phyloP scores from a whole-genome alignment of 2,113 vertebrate species.

The Gavialis gangeticus region DNA sequence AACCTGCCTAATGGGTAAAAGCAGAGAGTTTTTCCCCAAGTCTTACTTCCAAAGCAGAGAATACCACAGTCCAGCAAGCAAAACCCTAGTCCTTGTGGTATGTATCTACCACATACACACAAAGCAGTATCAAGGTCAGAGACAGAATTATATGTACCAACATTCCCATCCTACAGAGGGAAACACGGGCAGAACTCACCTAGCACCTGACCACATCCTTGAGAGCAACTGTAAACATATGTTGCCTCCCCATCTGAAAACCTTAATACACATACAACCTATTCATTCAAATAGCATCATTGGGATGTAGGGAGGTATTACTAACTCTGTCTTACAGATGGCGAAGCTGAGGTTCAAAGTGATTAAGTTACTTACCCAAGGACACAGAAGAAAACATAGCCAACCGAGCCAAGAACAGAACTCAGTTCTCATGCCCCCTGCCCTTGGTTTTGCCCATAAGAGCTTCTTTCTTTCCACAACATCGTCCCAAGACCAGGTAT shows the following conservation, averaged over 20 bases:
- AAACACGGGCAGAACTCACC: background rate
- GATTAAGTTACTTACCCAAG: background rate
- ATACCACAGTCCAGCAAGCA: background rate
- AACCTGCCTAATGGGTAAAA: background rate
- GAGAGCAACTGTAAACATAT: background rate
- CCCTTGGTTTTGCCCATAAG: constrained; percentile 10
- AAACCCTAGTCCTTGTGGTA: background rate
- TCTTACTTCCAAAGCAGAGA: background rate
- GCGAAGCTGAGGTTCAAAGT: constrained; percentile 22
- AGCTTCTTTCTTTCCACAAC: constrained; percentile 41
- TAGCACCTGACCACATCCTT: background rate
- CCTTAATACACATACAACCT: background rate
- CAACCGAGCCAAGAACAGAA: constrained; percentile 32
- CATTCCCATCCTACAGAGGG: background rate
- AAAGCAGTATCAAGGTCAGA: background rate
- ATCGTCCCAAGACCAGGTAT: constrained; percentile 26
- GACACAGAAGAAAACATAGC: constrained; percentile 22
- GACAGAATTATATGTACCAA: background rate
- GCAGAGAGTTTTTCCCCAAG: background rate
- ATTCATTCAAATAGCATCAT: constrained; percentile 42
- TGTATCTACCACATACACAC: background rate
- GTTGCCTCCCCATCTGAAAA: background rate
- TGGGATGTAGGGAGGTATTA: constrained; percentile 27
- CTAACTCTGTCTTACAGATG: constrained; percentile 40
- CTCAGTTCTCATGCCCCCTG: background rate